Evolutionary conservation across 1,140 invertebrate species (phyloP).

Genomic region (Polyergus mexicanus): DNA sequence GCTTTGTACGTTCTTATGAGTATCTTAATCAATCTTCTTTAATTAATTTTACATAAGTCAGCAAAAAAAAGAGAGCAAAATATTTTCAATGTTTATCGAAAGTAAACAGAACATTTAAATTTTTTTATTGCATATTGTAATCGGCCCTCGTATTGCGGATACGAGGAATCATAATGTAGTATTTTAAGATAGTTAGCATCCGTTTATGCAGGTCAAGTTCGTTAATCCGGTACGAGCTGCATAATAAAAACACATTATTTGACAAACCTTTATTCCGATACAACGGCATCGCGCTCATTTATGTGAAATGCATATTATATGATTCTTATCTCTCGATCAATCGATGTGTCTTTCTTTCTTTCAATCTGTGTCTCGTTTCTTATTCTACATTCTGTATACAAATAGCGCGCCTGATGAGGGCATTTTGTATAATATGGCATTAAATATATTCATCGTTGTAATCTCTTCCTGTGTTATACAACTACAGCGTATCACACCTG

Average conservation of each 20-base stretch:
- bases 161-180: not conserved
- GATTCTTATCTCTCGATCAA: not conserved
- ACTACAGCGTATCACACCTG: not conserved
- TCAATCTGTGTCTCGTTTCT: conserved; percentile 2
- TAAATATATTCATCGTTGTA: conserved; percentile 25
- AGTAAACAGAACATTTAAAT: not conserved
- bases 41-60: not conserved
- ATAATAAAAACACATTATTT: not conserved
- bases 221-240: not conserved
- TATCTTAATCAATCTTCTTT: too few relatives aligned
- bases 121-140: too few relatives aligned
- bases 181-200: not conserved
- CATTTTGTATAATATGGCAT: conserved; percentile 68
- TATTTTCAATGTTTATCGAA: not conserved
- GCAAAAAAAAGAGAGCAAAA: too few relatives aligned
- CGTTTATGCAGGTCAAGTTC: not conserved
- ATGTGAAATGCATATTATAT: not conserved
- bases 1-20: conserved; percentile 82
- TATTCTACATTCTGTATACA: not conserved
- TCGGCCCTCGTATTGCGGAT: not conserved
- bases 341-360: not conserved
- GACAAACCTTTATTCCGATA: not conserved
- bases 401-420: conserved; percentile 75
- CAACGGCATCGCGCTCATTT: not conserved
- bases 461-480: conserved; percentile 4